Conservation (phyloP, 2,113 vertebrate species). For the Irena cyanogastra region DNA sequence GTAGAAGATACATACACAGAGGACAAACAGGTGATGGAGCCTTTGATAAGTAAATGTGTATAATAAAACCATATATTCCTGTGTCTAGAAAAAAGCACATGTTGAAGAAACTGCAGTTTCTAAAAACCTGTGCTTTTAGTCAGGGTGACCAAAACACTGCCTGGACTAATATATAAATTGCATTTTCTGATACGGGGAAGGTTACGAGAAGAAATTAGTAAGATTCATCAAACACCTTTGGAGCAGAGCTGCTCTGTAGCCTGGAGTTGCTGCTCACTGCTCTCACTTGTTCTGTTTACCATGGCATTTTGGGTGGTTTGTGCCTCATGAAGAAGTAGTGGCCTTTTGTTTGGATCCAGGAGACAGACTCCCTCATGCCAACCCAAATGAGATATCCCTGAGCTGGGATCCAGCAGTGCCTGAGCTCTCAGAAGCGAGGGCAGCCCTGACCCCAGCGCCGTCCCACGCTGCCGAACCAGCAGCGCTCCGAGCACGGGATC, state of each 20-base stretch:
- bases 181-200: neutral
- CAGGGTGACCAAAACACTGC: neutral
- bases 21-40: neutral
- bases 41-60: neutral
- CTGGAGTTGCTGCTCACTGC: neutral
- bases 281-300: neutral
- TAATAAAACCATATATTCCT: neutral
- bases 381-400: fast-evolving
- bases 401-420: fast-evolving
- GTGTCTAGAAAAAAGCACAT: neutral
- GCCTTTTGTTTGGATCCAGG: neutral
- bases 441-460: fast-evolving
- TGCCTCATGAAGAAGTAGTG: neutral
- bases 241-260: neutral
- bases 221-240: neutral
- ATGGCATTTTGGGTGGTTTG: neutral
- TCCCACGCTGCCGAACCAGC: fast-evolving
- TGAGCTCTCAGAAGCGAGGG: fast-evolving
- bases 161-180: neutral
- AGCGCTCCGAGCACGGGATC: fast-evolving
- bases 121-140: neutral
- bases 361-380: neutral
- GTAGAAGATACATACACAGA: neutral
- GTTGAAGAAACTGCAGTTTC: neutral
- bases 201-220: neutral